Evolutionary conservation across 2,113 vertebrate species (phyloP).

Genomic region (Choloepus hoffmanni): DNA sequence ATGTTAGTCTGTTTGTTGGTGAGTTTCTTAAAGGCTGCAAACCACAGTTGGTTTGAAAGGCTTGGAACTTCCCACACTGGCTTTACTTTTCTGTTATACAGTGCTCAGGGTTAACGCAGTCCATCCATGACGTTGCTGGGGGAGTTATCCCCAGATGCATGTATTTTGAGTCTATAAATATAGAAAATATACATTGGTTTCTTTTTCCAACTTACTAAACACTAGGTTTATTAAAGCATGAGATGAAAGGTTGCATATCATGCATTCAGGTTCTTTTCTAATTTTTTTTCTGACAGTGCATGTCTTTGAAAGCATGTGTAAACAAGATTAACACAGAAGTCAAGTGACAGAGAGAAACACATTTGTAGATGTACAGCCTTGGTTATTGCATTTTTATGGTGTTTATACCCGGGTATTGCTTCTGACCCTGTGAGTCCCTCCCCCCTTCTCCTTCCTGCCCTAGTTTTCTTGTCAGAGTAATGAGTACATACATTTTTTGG

Average conservation of each 20-base stretch:
- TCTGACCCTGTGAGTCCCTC: conserved; percentile 56
- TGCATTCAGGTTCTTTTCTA: conserved; percentile 88
- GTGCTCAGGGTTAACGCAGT: conserved; percentile 93
- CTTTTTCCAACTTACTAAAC: conserved; percentile 84
- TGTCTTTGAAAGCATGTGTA: conserved; percentile 88
- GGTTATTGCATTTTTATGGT: conserved; percentile 86
- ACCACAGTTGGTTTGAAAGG: conserved; percentile 84
- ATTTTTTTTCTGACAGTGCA: conserved; percentile 88
- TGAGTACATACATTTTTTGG: conserved; percentile 84
- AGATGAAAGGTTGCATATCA: conserved; percentile 86
- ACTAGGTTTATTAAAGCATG: conserved; percentile 87
- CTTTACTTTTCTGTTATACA: conserved; percentile 87
- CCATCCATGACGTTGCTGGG: conserved; percentile 85
- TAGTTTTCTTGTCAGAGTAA: conserved; percentile 78
- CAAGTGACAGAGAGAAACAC: conserved; percentile 81
- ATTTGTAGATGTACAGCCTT: conserved; percentile 85
- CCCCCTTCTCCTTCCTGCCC: conserved; percentile 76
- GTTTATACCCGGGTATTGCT: conserved; percentile 87
- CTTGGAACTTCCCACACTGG: conserved; percentile 87
- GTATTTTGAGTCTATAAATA: conserved; percentile 87
- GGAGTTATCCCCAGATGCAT: conserved; percentile 87
- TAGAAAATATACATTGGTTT: conserved; percentile 87
- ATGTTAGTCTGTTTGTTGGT: conserved; percentile 42
- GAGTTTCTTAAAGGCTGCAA: conserved; percentile 80
- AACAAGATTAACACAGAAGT: conserved; percentile 81